Base-by-base conservation (phyloP, 2,797 vertebrate genomes). In the Perodicticus potto region DNA sequence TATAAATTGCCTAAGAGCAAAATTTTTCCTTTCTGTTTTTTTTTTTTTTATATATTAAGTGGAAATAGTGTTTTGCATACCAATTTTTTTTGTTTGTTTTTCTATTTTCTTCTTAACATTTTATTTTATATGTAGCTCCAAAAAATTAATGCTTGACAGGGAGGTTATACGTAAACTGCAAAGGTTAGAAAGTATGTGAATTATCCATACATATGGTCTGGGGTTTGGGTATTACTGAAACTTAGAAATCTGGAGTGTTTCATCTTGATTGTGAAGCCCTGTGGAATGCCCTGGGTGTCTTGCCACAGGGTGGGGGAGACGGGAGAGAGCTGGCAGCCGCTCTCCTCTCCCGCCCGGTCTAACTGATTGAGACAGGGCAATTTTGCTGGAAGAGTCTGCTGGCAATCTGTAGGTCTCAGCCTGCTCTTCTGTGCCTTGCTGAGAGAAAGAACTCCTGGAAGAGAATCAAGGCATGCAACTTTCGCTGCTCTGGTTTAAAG, bases 341-440 rank as follows among this genome's bases (percentile, higher is more conserved):
- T 95, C 91, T 98, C 96, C 97, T 95, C 98, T 97, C 98, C 93
- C 97, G 98, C 97, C 98, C 98, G 94, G 94, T 98, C 97, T 98
- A 98, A 98, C 98, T 97, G 98, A 97, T 96, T 97, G 95, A 98
- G 98, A 98, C 97, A 98, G 92, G 94, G 97, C 95, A 98, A 98
- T 98, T 98, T 98, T 97, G 95, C 96, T 97, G 97, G 97, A 98
- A 97, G 96, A 97, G 82, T 97, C 97, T 98, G 97, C 91, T 98
- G 98, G 98, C 98, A 98, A 98, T 98, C 98, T 98, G 95, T 98
- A 98, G 96, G 97, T 98, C 98, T 98, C 98, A 96, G 98, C 98
- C 98, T 98, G 98, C 97, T 98, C 88, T 87, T 97, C 83, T 98
- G 32, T 96, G 97, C 90, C 97, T 98, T 97, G 98, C 98, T 98